Percentiles rank a stretch among this genome's conserved stretches.
phyloP scores from a whole-genome alignment of 2,797 vertebrate species.

The Mormyrus hasselquistii region DNA sequence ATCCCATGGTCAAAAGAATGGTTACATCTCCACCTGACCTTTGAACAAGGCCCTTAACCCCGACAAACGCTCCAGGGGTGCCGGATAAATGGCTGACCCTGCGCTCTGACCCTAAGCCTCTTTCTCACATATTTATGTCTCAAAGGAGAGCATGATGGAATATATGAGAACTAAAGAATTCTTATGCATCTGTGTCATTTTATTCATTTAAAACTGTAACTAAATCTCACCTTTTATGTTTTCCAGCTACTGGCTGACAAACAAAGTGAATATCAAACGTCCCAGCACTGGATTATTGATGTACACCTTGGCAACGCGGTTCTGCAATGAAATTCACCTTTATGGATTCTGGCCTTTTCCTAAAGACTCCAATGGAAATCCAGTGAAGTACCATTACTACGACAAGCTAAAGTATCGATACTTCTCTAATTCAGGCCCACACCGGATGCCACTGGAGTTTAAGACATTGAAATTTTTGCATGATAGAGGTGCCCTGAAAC shows the following conservation, averaged over 20 bases:
- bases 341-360: slow-evolving; percentile 86
- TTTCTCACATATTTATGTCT: background rate
- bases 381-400: slow-evolving; percentile 83
- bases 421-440: slow-evolving; percentile 75
- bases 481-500: slow-evolving; percentile 74
- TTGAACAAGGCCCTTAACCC: background rate
- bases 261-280: slow-evolving; percentile 80
- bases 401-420: slow-evolving; percentile 78
- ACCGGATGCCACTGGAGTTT: slow-evolving; percentile 82
- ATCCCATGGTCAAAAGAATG: background rate
- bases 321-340: slow-evolving; percentile 81
- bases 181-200: background rate
- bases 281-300: slow-evolving; percentile 82
- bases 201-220: background rate
- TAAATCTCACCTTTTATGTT: slow-evolving; percentile 30
- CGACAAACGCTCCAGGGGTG: background rate
- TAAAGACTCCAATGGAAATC: slow-evolving; percentile 69
- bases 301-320: slow-evolving; percentile 79
- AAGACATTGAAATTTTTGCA: slow-evolving; percentile 72
- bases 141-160: background rate
- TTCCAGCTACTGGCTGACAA: slow-evolving; percentile 79
- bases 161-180: background rate
- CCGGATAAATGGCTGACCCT: background rate
- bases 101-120: background rate
- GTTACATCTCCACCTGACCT: background rate